Percentiles rank a stretch among this genome's conserved stretches.
Evolutionary conservation across 1,140 invertebrate species (phyloP).

Genomic region (Bradynema listronoti): DNA sequence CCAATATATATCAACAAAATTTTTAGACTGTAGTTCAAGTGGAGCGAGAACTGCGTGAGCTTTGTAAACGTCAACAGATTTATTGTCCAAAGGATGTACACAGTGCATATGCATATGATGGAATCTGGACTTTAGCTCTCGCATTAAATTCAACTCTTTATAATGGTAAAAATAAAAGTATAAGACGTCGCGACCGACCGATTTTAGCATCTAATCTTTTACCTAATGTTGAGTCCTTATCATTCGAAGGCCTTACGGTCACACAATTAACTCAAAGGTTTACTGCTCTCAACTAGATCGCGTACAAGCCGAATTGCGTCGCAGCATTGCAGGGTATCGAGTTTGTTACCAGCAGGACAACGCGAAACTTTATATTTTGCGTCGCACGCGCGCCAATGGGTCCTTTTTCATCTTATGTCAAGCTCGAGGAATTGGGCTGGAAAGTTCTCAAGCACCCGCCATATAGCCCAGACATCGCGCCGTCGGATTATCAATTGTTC

Average conservation of each 20-base stretch:
- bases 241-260: slow-evolving; percentile 60
- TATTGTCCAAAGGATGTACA: slow-evolving; percentile 27
- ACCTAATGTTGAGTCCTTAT: slow-evolving; percentile 29
- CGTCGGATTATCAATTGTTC: no score
- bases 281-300: no score
- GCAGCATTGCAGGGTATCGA: no score
- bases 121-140: slow-evolving; percentile 44
- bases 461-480: no score
- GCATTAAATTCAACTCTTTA: slow-evolving; percentile 44
- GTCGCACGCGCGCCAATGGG: no score
- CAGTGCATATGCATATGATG: slow-evolving; percentile 52
- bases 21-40: slow-evolving; percentile 40
- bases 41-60: slow-evolving; percentile 28
- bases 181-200: slow-evolving; percentile 2
- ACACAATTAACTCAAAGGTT: no score
- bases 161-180: slow-evolving; percentile 11
- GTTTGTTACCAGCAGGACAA: no score
- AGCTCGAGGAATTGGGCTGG: no score
- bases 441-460: no score
- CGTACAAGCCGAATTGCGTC: no score
- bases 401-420: no score
- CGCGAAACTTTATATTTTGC: no score
- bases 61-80: slow-evolving; percentile 13
- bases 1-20: slow-evolving; percentile 64
- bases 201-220: slow-evolving; percentile 23